Base-by-base conservation (phyloP, 2,797 vertebrate species). In the Meda fulgida region DNA sequence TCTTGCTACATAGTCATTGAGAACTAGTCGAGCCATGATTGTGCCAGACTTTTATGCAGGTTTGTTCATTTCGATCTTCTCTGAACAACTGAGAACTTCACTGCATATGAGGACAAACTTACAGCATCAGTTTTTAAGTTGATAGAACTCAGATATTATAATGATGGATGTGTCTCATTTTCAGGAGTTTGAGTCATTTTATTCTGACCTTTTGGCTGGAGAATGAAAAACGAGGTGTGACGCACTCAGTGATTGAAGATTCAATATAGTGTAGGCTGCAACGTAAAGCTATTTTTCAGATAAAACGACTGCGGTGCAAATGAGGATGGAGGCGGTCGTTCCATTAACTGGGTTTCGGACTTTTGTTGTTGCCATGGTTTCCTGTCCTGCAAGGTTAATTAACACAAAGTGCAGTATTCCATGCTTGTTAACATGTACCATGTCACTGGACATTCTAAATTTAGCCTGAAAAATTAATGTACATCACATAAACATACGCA, bases 291-390 rank as follows among this genome's bases (percentile, higher is more conserved):
- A 21, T 81, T 81, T 70, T 70, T 55, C 36, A 29, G 16, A 40
- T 40, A 8, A 81, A 71, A 71, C 6, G 19, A 34, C 80, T 34
- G 26, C 31, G 26, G 51, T 73, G 46, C 46, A 40, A 80, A 73
- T 36, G 14, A 60, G 29, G 29, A 80, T 13, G 26, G n/a, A 38
- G 75, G 7, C 46, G 11, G 31, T 19, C 58, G 26, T 36, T 72
- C 19, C 18, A 21, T 10, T 71, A 19, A 78, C 31, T 78, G 78
- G 16, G 76, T 51, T 58, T 31, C 7, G 34, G 72, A 71, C 29
- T 60, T 23, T 29, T 48, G 65, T 48, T 26, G 79, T 70, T 81
- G 84, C 72, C 51, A 81, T 81, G 63, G 72, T 82, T 69, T 81
- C 14, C 23, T 51, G 43, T n/a, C 31, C 43, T 55, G 23, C 40